Base-by-base conservation (phyloP, 1,140 invertebrate species). In the Drosophila erecta region DNA sequence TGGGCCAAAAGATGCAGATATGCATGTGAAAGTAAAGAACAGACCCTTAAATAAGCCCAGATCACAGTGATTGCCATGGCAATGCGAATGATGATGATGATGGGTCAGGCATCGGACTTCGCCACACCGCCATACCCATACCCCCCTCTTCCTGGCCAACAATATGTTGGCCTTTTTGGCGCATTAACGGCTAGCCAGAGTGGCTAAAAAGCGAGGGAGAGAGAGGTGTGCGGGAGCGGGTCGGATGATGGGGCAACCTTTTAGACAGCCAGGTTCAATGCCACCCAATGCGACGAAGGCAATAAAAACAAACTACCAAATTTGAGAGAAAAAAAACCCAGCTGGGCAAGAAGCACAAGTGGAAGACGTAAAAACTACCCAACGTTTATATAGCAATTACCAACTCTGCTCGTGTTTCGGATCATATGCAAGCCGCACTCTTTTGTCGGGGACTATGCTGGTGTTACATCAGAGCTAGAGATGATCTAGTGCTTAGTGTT, bases 351-450 rank as follows among this genome's bases (percentile, higher is more conserved):
- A 44, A 41, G 62, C 33, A 62, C 46, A 60, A 59, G 60, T 50
- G 37, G 27, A 56, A 79, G 22, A 53, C 44, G 33, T 37, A 79
- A 38, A 81, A 84, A 65, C 53, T 49, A 58, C 44, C 62, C 72
- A 86, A 74, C 81, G 74, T 81, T 85, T 86, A 81, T 85, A 81
- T 81, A 87, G 81, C 81, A 77, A 85, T 85, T 85, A 85, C 81
- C 78, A 86, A 78, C 81, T 72, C 78, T 85, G 78, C 74, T 81
- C 83, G 78, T 86, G 69, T 87, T 85, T 78, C 73, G 66, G 71
- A 81, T 54, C 74, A 69, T 86, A 79, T 79, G 46, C 65, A 76
- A 43, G 58, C 54, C 51, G 22, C 50, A 40, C 35, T 40, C 49
- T 27, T 20, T 60, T 30, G 11, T 27, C 38, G 44, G n/a, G 4